A percentile compares a stretch with the other conserved stretches of the same genome.
Evolutionary conservation across 2,797 vertebrate genomes (phyloP).

Genomic region (Sebastes nivosus): DNA sequence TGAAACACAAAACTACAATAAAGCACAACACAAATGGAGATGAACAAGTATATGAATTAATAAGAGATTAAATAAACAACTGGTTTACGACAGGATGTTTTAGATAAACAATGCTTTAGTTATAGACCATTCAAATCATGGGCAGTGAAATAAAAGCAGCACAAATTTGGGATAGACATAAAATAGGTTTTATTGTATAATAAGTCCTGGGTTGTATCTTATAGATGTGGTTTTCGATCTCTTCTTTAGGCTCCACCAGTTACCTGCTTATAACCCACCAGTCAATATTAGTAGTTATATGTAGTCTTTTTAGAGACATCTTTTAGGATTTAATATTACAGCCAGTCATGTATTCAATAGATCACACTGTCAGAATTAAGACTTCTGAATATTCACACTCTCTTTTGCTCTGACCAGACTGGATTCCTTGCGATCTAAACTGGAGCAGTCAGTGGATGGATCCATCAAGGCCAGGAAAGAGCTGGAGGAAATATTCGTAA

Average conservation of each 20-base stretch:
- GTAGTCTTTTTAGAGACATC: not conserved
- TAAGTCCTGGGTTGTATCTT: not conserved
- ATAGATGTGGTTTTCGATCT: not conserved
- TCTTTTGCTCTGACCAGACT: constrained; percentile 73
- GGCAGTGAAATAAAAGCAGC: not conserved
- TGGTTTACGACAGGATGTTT: not conserved
- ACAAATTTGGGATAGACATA: not conserved
- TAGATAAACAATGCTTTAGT: not conserved
- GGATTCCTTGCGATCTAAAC: constrained; percentile 74
- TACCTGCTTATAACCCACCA: not conserved
- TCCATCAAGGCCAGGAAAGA: constrained; percentile 81
- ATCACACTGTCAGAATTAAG: not conserved
- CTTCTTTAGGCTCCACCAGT: not conserved
- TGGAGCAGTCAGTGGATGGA: constrained; percentile 74
- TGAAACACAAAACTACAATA: not conserved
- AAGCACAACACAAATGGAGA: not conserved
- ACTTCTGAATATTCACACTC: not conserved
- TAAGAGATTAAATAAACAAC: not conserved
- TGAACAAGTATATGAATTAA: not conserved
- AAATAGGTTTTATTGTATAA: not conserved
- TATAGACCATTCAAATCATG: not conserved
- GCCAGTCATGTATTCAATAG: not conserved
- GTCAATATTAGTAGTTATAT: not conserved
- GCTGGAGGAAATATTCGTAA: constrained; percentile 83
- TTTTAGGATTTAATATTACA: not conserved